Conservation (phyloP, 1,140 invertebrate genomes). For the Eumaeus atala region DNA sequence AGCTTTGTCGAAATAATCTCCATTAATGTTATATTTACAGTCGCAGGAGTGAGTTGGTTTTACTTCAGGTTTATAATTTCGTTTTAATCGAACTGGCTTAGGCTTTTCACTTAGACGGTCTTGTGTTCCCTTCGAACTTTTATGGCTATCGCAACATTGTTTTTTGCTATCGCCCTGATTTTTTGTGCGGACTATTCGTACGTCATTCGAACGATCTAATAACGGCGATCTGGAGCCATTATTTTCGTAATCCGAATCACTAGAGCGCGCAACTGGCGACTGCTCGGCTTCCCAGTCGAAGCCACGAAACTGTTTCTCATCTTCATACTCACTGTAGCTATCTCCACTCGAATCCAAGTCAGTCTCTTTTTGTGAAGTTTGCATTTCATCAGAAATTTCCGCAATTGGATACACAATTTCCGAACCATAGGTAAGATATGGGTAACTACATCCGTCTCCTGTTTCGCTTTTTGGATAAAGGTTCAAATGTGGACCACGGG, state of each 20-base stretch:
- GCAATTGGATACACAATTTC: slow-evolving; percentile 89
- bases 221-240: slow-evolving; percentile 77
- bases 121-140: slow-evolving; percentile 39
- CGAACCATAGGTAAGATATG: slow-evolving; percentile 81
- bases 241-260: slow-evolving; percentile 76
- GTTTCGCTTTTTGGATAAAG: slow-evolving; percentile 75
- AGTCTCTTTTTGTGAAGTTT: slow-evolving; percentile 80
- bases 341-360: slow-evolving; percentile 75
- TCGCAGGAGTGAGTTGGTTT: slow-evolving; percentile 39
- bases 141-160: slow-evolving; percentile 57
- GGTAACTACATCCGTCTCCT: slow-evolving; percentile 72
- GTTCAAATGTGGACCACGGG: slow-evolving; percentile 79
- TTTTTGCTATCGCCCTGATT: slow-evolving; percentile 58
- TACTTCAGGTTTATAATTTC: slow-evolving; percentile 50
- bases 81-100: slow-evolving; percentile 68
- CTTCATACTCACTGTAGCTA: slow-evolving; percentile 75
- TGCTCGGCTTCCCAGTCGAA: slow-evolving; percentile 72
- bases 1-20: slow-evolving; percentile 73
- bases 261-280: slow-evolving; percentile 63
- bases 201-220: slow-evolving; percentile 60
- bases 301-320: slow-evolving; percentile 71
- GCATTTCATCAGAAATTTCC: slow-evolving; percentile 87
- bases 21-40: slow-evolving; percentile 49
- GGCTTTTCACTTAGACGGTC: slow-evolving; percentile 56
- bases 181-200: slow-evolving; percentile 59